A percentile compares a stretch with the other conserved stretches of the same genome.
These are phyloP conservation scores for Coregonus ussuriensis DNA, from an alignment of 2,797 vertebrate genomes.

Conservation along the genomic window DNA sequence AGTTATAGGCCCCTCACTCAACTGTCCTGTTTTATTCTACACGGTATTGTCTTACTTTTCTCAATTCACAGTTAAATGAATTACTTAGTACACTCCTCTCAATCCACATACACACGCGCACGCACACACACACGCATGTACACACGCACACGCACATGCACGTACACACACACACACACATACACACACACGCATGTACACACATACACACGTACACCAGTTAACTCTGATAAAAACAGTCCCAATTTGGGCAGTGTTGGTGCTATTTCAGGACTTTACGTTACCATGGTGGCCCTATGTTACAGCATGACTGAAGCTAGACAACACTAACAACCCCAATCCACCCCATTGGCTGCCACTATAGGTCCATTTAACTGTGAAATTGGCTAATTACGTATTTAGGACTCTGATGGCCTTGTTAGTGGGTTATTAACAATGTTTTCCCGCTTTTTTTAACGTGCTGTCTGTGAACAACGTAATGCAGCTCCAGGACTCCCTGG, in stretches of 20 bases:
- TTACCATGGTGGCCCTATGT: slow-evolving; percentile 47
- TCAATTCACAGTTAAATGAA: no score
- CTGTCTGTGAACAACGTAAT: neutral
- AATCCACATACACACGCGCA: neutral
- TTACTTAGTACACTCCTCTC: neutral
- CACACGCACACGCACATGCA: neutral
- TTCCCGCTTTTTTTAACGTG: neutral
- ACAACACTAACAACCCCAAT: slow-evolving; percentile 35
- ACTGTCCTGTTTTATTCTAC: neutral
- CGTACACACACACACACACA: neutral
- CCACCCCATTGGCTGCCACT: slow-evolving; percentile 31
- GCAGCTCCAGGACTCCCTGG: neutral
- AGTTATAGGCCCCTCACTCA: slow-evolving; percentile 36
- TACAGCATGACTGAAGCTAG: slow-evolving; percentile 42
- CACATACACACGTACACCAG: neutral
- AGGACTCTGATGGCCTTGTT: neutral
- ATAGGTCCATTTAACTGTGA: neutral
- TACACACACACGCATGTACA: neutral
- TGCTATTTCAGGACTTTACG: slow-evolving; percentile 53
- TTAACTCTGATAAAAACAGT: neutral
- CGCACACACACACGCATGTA: neutral
- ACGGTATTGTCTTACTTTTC: neutral
- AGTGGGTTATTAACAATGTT: neutral
- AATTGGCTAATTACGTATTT: neutral
- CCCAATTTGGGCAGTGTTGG: neutral